Percentiles rank a stretch among this genome's conserved stretches.
Conservation (phyloP, 2,113 vertebrate species). For the Lophochroa leadbeateri region DNA sequence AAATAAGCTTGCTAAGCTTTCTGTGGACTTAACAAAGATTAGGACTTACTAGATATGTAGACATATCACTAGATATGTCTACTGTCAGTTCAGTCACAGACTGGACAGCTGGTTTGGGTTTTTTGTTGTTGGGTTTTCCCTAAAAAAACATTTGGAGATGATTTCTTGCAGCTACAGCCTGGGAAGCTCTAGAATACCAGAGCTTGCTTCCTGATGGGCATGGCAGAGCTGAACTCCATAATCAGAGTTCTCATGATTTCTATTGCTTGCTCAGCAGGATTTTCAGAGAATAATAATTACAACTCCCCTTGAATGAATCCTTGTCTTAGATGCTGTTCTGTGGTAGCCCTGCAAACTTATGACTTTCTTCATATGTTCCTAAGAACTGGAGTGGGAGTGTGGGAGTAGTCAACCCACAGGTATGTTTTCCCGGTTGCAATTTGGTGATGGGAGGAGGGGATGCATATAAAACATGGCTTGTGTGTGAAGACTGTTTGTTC, state of each 20-base stretch:
- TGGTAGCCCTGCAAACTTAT: neutral
- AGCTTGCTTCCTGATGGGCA: neutral
- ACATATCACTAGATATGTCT: neutral
- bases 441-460: neutral
- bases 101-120: neutral
- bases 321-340: neutral
- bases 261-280: neutral
- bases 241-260: constrained; percentile 4
- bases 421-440: constrained; percentile 28
- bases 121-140: neutral
- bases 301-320: constrained; percentile 19
- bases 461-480: neutral
- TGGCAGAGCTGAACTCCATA: neutral
- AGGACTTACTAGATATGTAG: neutral
- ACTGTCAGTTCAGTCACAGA: neutral
- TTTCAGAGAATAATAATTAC: constrained; percentile 23
- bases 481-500: constrained; percentile 19
- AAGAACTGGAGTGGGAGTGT: neutral
- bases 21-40: neutral
- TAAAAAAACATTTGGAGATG: neutral
- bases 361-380: neutral
- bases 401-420: neutral
- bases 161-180: neutral
- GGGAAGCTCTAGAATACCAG: neutral
- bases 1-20: neutral